Evolutionary conservation across 2,888 invertebrate species (phyloP).

Genomic region (Acanthosepion esculentum): DNA sequence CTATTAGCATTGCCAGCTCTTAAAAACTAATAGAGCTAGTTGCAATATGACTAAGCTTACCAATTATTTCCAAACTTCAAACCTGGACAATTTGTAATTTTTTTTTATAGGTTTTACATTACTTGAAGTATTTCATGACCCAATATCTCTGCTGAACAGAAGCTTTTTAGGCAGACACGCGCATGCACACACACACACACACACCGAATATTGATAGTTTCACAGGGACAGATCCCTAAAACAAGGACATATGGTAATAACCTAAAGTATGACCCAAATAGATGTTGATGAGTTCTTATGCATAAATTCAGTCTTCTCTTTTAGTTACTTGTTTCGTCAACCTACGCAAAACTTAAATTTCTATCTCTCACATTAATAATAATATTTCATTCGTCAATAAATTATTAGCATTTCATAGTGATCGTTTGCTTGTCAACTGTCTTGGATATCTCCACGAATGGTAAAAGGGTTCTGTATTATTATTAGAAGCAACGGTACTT

Average conservation of each 20-base stretch:
- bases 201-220: no score
- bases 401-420: not conserved
- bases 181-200: no score
- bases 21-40: not conserved
- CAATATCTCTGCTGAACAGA: no score
- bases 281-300: not conserved
- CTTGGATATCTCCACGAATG: slow-evolving; percentile 20
- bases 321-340: not conserved
- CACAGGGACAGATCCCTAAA: no score
- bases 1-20: not conserved
- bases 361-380: not conserved
- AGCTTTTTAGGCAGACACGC: no score
- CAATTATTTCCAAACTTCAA: no score
- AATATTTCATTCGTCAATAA: not conserved
- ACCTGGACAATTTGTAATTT: no score
- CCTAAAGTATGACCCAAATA: not conserved
- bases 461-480: not conserved
- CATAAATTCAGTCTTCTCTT: not conserved
- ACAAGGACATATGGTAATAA: no score
- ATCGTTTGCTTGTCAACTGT: not conserved
- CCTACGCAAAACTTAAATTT: not conserved
- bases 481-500: not conserved
- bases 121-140: no score
- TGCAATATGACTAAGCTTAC: no score
- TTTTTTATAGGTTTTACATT: no score